These are phyloP conservation scores for Actinia tenebrosa DNA, from an alignment of 64 coral and sea anemone genomes.

Conservation along the genomic window DNA sequence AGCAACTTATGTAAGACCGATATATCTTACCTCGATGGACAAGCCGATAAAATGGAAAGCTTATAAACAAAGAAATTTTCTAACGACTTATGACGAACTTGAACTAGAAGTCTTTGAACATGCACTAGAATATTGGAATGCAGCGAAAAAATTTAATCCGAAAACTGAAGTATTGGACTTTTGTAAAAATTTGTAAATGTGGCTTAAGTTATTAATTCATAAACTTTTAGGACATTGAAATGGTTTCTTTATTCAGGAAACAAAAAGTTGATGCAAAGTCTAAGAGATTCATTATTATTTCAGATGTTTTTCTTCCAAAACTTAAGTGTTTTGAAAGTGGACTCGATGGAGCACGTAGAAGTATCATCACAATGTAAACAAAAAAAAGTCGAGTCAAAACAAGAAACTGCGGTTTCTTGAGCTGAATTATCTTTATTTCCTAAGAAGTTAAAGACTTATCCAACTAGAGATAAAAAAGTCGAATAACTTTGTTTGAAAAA, in stretches of 20 bases:
- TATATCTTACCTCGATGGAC: too few species aligned
- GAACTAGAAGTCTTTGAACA: too few species aligned
- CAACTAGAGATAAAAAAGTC: neutral
- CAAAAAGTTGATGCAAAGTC: neutral
- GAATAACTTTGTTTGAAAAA: neutral
- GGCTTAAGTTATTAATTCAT: too few species aligned
- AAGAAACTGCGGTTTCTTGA: neutral
- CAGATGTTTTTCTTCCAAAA: neutral
- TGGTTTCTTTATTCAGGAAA: neutral
- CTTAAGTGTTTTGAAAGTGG: neutral
- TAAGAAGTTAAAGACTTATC: neutral
- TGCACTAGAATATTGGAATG: too few species aligned
- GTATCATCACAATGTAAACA: neutral
- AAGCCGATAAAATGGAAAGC: too few species aligned
- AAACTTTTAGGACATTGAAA: neutral
- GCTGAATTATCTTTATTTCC: neutral
- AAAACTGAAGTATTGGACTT: too few species aligned
- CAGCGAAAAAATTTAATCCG: too few species aligned
- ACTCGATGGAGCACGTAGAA: neutral
- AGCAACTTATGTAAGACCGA: too few species aligned
- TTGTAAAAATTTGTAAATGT: too few species aligned
- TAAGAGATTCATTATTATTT: neutral
- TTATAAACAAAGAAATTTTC: too few species aligned
- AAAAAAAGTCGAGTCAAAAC: neutral
- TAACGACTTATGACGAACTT: too few species aligned